Evolutionary conservation across 2,888 invertebrate genomes (phyloP), one percentile per base, ranked within the genome.

Genomic region (Cerceris ruficornis): DNA sequence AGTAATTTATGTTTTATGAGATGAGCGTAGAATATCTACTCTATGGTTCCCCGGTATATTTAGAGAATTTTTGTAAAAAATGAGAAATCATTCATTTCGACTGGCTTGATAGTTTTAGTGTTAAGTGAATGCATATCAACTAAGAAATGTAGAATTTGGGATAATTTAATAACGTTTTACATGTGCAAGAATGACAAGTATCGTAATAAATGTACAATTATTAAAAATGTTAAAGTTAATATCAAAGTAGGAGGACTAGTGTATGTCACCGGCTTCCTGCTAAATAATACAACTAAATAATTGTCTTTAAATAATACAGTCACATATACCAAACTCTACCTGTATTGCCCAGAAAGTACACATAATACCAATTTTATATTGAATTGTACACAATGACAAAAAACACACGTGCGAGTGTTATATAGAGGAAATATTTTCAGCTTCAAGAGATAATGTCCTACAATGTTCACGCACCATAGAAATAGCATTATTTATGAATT

Each of bases 171-270:
- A 66, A 59, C 60, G 65, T 81, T 87, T 88, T 85, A 71, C 86
- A 87, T 81, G 85, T 86, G 77, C 81, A 86, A 85, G 85, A 88
- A 85, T 86, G 82, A n/a, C 61, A 77, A 78, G 83, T 60, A 73
- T 77, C 65, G 81, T 81, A 75, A 57, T 80, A 80, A 85, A 82
- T 80, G 60, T 83, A 85, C 69, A 86, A 81, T 82, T 58, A 83
- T 80, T 65, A 62, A 80, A 80, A 76, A 68, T 69, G 62, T 73
- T 66, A 74, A 82, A 82, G 71, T 76, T 81, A 43, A 78, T 76
- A 75, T 46, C 61, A 72, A 86, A 69, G 62, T 79, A 60, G 55
- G 74, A 57, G 39, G 46, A 59, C 71, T 69, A 67, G 67, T 62
- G 28, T n/a, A 66, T 58, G 55, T 79, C 64, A 54, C 75, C 67